Percentiles rank a stretch among this genome's conserved stretches.
Evolutionary conservation across 2,113 vertebrate genomes (phyloP).

Genomic region (Pipra filicauda): DNA sequence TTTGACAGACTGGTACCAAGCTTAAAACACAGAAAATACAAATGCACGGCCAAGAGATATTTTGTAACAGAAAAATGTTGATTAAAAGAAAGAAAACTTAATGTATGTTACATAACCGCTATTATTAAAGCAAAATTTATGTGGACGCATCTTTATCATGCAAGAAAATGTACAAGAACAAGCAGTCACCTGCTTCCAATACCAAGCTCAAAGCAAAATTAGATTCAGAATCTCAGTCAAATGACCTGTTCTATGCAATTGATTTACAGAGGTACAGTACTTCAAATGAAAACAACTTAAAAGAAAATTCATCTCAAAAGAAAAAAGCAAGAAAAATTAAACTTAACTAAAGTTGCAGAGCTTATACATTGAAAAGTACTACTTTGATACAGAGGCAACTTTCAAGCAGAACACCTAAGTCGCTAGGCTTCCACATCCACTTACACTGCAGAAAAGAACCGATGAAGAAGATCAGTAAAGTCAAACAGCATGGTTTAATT

Average conservation of each 20-base stretch:
- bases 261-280: neutral
- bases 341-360: neutral
- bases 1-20: neutral
- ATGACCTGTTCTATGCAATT: neutral
- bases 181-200: neutral
- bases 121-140: neutral
- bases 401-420: neutral
- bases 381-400: neutral
- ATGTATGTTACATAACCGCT: neutral
- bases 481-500: neutral
- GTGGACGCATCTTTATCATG: neutral
- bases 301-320: neutral
- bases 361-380: neutral
- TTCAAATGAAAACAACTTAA: neutral
- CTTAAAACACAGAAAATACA: conserved; percentile 4
- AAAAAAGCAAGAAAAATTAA: neutral
- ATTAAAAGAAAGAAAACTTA: neutral
- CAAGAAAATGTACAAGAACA: neutral
- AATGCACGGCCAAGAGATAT: neutral
- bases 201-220: neutral
- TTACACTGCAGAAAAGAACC: neutral
- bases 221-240: neutral
- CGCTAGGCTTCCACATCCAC: neutral
- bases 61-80: neutral
- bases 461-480: neutral